Percentiles rank a stretch among this genome's conserved stretches.
These are phyloP conservation scores for Cheilosia pagana DNA, from an alignment of 2,888 invertebrate species.

Conservation along the genomic window DNA sequence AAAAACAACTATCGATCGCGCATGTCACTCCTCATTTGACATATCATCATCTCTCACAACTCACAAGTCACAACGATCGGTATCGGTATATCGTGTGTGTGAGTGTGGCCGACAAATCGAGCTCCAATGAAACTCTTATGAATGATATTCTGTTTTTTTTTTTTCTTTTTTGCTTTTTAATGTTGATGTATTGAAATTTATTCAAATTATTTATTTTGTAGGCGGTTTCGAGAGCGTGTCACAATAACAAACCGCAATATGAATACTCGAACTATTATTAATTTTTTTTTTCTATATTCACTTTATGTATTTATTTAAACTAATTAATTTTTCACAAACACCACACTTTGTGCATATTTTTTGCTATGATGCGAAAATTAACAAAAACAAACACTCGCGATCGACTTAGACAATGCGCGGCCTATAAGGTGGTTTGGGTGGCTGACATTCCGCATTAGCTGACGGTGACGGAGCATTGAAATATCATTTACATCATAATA, in stretches of 20 bases:
- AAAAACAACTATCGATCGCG: conserved; percentile 75
- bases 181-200: conserved; percentile 42
- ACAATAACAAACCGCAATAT: conserved; percentile 24
- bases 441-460: conserved; percentile 12
- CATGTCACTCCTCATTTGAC: conserved; percentile 77
- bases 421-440: conserved; percentile 9
- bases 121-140: conserved; percentile 59
- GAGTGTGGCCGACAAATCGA: conserved; percentile 14
- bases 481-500: conserved; percentile 44
- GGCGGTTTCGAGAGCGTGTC: conserved; percentile 58
- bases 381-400: conserved; percentile 17
- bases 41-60: conserved; percentile 74
- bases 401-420: conserved; percentile 4
- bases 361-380: neutral
- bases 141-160: conserved; percentile 61
- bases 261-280: neutral
- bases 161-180: conserved; percentile 9
- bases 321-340: conserved; percentile 7
- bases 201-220: conserved; percentile 39
- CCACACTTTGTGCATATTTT: neutral
- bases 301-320: conserved; percentile 3
- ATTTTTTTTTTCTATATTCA: conserved; percentile 14
- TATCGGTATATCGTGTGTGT: conserved; percentile 23
- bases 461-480: conserved; percentile 28
- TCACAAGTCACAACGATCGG: conserved; percentile 36